These are phyloP conservation scores for Synaphobranchus kaupii DNA, from an alignment of 2,797 vertebrate species.

Conservation along the genomic window DNA sequence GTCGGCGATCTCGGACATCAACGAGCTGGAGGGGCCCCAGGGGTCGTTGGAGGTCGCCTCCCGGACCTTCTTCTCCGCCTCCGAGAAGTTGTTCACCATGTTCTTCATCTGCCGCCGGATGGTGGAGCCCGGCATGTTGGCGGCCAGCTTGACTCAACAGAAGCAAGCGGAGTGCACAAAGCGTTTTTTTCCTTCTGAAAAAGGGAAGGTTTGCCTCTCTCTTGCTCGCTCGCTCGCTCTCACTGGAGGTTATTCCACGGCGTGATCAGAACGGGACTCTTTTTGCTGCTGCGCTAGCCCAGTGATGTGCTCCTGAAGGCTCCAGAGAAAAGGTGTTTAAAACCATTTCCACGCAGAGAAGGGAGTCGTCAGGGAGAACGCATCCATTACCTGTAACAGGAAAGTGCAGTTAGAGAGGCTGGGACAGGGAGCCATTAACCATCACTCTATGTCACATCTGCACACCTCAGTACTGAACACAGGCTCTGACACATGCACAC, in stretches of 20 bases:
- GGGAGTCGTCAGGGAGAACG: conserved; percentile 61
- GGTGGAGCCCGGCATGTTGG: conserved; percentile 93
- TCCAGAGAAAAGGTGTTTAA: conserved; percentile 68
- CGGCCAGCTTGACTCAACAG: neutral
- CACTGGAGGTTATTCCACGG: neutral
- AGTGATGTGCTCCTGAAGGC: conserved; percentile 63
- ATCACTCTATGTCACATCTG: neutral
- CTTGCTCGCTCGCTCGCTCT: neutral
- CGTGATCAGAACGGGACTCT: neutral
- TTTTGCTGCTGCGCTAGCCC: conserved; percentile 51
- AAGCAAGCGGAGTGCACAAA: neutral
- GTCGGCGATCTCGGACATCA: conserved; percentile 98
- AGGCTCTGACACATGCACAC: neutral
- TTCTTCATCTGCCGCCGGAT: conserved; percentile 98
- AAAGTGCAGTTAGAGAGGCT: conserved; percentile 29
- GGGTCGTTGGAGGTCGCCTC: conserved; percentile 98
- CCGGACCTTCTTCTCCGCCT: conserved; percentile 95
- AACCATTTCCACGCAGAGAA: conserved; percentile 76
- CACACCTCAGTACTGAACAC: neutral
- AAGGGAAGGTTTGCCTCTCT: neutral
- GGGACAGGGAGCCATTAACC: conserved; percentile 21
- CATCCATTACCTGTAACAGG: conserved; percentile 72
- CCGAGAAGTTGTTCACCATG: conserved; percentile 98
- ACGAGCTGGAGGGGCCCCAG: conserved; percentile 95
- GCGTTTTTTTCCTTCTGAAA: neutral